These are phyloP conservation scores for Pongo abelii DNA, from an alignment of 2,113 vertebrate genomes.

Conservation along the genomic window DNA sequence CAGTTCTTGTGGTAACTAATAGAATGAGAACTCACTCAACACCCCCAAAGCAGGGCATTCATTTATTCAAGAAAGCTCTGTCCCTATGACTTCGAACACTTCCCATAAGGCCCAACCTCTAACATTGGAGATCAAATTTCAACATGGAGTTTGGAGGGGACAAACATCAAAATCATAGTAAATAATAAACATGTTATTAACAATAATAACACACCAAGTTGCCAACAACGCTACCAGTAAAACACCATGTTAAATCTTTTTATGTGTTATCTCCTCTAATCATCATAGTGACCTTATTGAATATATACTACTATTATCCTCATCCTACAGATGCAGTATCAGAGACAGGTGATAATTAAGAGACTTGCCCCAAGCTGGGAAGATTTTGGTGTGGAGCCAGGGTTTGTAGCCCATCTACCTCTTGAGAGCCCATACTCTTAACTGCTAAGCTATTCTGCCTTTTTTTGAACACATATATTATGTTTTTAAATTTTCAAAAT, in stretches of 20 bases:
- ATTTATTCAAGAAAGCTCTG: neutral
- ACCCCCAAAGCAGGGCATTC: neutral
- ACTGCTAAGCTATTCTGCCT: neutral
- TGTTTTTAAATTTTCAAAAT: conserved; percentile 17
- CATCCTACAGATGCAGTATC: neutral
- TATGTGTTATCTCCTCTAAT: neutral
- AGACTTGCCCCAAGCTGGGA: neutral
- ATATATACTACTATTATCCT: neutral
- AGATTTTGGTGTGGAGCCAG: neutral
- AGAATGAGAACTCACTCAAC: neutral
- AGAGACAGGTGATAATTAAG: neutral
- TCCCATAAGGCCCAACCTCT: neutral
- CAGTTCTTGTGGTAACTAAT: neutral
- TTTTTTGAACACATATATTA: neutral
- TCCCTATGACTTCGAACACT: neutral
- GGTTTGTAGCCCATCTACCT: neutral
- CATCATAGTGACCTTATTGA: neutral
- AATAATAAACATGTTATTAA: neutral
- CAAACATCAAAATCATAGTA: neutral
- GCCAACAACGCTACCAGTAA: neutral
- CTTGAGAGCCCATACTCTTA: neutral
- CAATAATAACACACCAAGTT: neutral
- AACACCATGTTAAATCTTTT: neutral
- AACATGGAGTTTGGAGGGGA: neutral
- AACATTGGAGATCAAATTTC: neutral